These are phyloP conservation scores for Coregonus sp. DNA, from an alignment of 2,797 vertebrate genomes.

Conservation along the genomic window DNA sequence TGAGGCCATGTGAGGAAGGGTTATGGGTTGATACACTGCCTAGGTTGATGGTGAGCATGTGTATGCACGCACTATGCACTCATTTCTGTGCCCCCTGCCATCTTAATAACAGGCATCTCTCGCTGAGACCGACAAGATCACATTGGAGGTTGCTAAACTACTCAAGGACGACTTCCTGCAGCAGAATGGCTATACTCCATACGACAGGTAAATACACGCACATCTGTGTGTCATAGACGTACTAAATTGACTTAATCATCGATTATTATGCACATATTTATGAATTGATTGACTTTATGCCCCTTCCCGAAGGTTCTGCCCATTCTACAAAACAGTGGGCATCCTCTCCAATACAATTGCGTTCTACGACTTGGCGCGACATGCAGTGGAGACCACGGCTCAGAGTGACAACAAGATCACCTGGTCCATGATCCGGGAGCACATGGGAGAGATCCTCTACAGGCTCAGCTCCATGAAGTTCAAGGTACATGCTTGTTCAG, in stretches of 20 bases:
- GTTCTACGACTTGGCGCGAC: constrained; percentile 96
- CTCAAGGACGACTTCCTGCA: constrained; percentile 98
- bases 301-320: constrained; percentile 85
- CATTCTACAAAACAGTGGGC: constrained; percentile 98
- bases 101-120: constrained; percentile 85
- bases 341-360: constrained; percentile 97
- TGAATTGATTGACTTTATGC: not conserved
- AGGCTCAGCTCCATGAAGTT: constrained; percentile 95
- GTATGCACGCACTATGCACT: not conserved
- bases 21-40: not conserved
- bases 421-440: constrained; percentile 93
- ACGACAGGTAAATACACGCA: constrained; percentile 83
- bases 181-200: constrained; percentile 96
- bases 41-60: not conserved
- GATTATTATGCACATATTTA: not conserved
- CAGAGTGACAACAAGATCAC: constrained; percentile 96
- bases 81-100: not conserved
- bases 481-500: constrained; percentile 78
- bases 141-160: constrained; percentile 95
- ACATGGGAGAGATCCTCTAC: constrained; percentile 94
- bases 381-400: constrained; percentile 93
- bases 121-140: constrained; percentile 97
- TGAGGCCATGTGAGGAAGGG: not conserved
- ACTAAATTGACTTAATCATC: not conserved
- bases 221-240: not conserved